Evolutionary conservation across 1,140 invertebrate genomes (phyloP).

Genomic region (Holotrichia oblita): DNA sequence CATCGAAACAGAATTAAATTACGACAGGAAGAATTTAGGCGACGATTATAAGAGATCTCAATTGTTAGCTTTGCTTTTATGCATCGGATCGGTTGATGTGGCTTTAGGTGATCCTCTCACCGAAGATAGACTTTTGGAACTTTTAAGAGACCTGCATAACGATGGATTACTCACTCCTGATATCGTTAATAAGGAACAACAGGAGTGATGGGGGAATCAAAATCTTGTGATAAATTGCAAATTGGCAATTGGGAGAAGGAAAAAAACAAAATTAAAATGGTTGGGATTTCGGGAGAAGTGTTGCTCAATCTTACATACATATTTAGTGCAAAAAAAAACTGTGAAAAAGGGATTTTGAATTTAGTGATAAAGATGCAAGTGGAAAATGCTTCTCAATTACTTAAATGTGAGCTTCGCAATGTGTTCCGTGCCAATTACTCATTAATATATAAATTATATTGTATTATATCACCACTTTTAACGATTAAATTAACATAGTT

Average conservation of each 20-base stretch:
- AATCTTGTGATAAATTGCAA: too few relatives aligned
- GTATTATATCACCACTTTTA: background rate
- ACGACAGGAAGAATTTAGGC: slow-evolving; percentile 65
- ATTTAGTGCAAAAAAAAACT: too few relatives aligned
- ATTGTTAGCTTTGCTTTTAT: slow-evolving; percentile 76
- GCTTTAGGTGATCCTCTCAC: slow-evolving; percentile 73
- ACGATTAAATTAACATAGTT: too few relatives aligned
- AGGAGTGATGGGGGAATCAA: background rate
- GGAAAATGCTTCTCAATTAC: slow-evolving; percentile 36
- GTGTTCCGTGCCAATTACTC: slow-evolving; percentile 31
- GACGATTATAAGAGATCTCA: slow-evolving; percentile 77
- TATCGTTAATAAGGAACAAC: slow-evolving; percentile 42
- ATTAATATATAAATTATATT: slow-evolving; percentile 26
- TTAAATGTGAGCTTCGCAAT: slow-evolving; percentile 39
- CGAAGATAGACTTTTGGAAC: slow-evolving; percentile 70
- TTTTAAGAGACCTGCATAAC: slow-evolving; percentile 69
- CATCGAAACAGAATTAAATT: slow-evolving; percentile 67
- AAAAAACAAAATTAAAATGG: too few relatives aligned
- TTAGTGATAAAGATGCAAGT: slow-evolving; percentile 33
- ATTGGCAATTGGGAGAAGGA: too few relatives aligned
- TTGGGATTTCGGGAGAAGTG: too few relatives aligned
- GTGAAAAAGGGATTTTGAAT: too few relatives aligned
- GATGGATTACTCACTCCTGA: slow-evolving; percentile 64
- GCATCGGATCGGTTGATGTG: slow-evolving; percentile 82
- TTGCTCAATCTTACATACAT: too few relatives aligned